A percentile compares a stretch with the other conserved stretches of the same genome.
These are phyloP conservation scores for Scaptomyza tumidula DNA, from an alignment of 2,888 invertebrate species.

Conservation along the genomic window DNA sequence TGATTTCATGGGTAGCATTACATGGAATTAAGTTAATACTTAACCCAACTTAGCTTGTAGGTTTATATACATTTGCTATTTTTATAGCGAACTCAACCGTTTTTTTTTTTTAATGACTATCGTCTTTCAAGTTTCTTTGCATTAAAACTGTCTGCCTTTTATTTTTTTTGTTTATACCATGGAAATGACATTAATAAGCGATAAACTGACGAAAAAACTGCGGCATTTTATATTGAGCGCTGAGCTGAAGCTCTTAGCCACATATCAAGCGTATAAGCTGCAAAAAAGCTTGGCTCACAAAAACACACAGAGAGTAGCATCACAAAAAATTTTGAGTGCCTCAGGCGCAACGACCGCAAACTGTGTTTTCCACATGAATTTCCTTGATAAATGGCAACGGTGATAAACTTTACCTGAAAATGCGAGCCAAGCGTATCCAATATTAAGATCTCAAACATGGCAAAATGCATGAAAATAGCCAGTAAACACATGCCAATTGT, in stretches of 20 bases:
- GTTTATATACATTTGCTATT: constrained; percentile 2
- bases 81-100: too few species aligned
- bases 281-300: constrained; percentile 10
- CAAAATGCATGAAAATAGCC: constrained; percentile 40
- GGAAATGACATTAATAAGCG: constrained; percentile 50
- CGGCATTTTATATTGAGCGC: constrained; percentile 40
- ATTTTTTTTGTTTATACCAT: constrained; percentile 5
- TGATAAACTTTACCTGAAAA: constrained; percentile 73
- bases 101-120: background rate
- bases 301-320: background rate
- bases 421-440: constrained; percentile 58
- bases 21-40: background rate
- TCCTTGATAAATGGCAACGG: constrained; percentile 66
- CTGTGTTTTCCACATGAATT: constrained; percentile 51
- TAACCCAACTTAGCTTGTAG: background rate
- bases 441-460: constrained; percentile 66
- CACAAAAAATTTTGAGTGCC: constrained; percentile 22
- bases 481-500: constrained; percentile 74
- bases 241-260: constrained; percentile 6
- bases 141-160: constrained; percentile 15
- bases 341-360: constrained; percentile 7
- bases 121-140: constrained; percentile 1
- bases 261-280: constrained; percentile 12
- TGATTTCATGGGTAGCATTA: background rate
- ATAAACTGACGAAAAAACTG: constrained; percentile 57